phyloP scores from a whole-genome alignment of 2,888 invertebrate genomes.

The Drosophila helvetica region DNA sequence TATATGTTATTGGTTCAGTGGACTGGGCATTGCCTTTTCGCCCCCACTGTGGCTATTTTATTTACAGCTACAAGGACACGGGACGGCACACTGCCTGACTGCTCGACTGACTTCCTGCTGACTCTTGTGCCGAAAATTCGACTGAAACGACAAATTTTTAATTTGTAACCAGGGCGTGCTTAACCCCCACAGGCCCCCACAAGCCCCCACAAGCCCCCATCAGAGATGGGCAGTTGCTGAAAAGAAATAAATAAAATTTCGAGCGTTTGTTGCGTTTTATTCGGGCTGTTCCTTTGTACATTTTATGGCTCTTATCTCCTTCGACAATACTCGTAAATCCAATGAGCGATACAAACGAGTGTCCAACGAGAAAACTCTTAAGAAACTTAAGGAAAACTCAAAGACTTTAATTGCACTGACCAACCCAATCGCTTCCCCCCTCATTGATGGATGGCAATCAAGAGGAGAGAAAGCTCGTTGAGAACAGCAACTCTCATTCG shows the following conservation, averaged over 20 bases:
- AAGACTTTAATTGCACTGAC: slow-evolving; percentile 54
- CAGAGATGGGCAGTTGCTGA: slow-evolving; percentile 32
- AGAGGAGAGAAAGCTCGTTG: slow-evolving; percentile 12
- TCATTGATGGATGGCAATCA: slow-evolving; percentile 30
- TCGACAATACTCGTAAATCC: slow-evolving; percentile 50
- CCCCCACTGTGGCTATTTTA: slow-evolving; percentile 12
- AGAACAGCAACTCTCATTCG: not conserved
- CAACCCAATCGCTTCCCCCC: not conserved
- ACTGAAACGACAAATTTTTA: slow-evolving; percentile 71
- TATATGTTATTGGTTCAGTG: slow-evolving; percentile 37
- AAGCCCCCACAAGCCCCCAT: slow-evolving; percentile 25
- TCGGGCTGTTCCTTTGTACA: slow-evolving; percentile 46
- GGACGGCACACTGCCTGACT: slow-evolving; percentile 6
- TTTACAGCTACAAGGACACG: slow-evolving; percentile 25
- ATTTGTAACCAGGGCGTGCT: slow-evolving; percentile 62
- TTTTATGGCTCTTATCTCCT: slow-evolving; percentile 51
- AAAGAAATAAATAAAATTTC: slow-evolving; percentile 68
- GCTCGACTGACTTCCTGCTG: slow-evolving; percentile 38
- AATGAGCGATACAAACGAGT: slow-evolving; percentile 34
- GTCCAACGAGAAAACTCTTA: slow-evolving; percentile 12
- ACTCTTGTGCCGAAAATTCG: slow-evolving; percentile 50
- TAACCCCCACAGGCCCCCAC: slow-evolving; percentile 32
- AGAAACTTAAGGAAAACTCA: slow-evolving; percentile 47
- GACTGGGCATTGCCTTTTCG: slow-evolving; percentile 24
- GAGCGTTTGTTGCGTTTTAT: slow-evolving; percentile 48